Base-by-base conservation (phyloP, 2,888 invertebrate species). In the Blomia tropicalis region DNA sequence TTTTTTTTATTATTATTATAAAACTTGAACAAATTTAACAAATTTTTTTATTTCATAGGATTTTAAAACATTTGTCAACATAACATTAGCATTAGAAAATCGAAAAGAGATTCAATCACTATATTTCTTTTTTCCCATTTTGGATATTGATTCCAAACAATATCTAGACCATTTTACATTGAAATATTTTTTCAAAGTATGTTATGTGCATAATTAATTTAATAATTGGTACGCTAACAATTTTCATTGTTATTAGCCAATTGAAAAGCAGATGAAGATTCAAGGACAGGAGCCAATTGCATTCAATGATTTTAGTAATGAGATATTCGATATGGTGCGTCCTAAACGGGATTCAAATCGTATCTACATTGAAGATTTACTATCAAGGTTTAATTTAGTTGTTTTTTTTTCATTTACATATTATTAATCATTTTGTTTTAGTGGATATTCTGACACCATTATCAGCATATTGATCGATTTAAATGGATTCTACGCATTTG, bases 311-410 rank as follows among this genome's bases (percentile, higher is more conserved):
- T 86, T 95, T 0, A 91, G 91, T 73, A 91, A 95, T 77, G 93
- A 95, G 77, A 87, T 95, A 68, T 95, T 92, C 77, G 95, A 95
- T 76, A 95, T 96, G 93, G 88, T 93, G 1, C 84, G 89, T 66
- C 91, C 93, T 0, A 81, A 79, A 64, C n/a, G n/a, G n/a, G 82
- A 92, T 74, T 85, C 88, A 0, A 78, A 81, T 11, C 81, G 82
- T 72, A 91, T 95, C 67, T 91, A 90, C 0, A 76, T 92, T 2
- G 82, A 83, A 69, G 93, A 95, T 77, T 79, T 95, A 60, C 79
- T 89, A 56, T 78, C 79, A 63, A 83, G 83, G 83, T 83, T 25
- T 25, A 19, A 25, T 47, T 11, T 7, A 47, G 51, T 27, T 14
- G 7, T 27, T 11, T 11, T 47, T 47, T 47, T 11, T 47, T 47